phyloP scores from a whole-genome alignment of 2,888 invertebrate species.

The Lymantria dispar region DNA sequence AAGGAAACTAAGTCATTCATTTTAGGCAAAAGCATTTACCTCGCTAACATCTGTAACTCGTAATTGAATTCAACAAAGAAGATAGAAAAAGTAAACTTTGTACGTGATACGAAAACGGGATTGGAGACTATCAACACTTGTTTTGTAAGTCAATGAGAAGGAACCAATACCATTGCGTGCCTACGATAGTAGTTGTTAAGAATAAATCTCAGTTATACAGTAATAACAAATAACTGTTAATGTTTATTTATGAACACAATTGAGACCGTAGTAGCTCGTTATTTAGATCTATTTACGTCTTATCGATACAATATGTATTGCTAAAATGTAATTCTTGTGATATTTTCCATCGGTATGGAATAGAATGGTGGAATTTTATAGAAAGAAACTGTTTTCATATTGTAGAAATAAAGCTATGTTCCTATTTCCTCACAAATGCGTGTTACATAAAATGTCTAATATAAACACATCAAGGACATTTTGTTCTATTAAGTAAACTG shows the following conservation, averaged over 20 bases:
- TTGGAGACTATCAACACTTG: constrained; percentile 56
- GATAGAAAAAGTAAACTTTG: constrained; percentile 71
- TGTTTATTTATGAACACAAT: constrained; percentile 28
- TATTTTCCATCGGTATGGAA: background rate
- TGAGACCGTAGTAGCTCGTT: constrained; percentile 16
- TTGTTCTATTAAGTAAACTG: too few species aligned
- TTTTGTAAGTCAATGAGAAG: constrained; percentile 66
- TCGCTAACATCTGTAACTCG: constrained; percentile 54
- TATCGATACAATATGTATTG: constrained; percentile 11
- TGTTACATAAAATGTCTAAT: too few species aligned
- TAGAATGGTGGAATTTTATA: too few species aligned
- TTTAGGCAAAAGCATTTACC: constrained; percentile 47
- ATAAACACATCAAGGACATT: too few species aligned
- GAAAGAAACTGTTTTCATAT: too few species aligned
- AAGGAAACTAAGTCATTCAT: constrained; percentile 42
- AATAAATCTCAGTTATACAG: constrained; percentile 25
- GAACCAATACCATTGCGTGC: constrained; percentile 31
- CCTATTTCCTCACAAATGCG: too few species aligned
- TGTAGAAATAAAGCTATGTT: too few species aligned
- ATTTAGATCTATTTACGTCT: constrained; percentile 23
- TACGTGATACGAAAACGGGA: constrained; percentile 69
- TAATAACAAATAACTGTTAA: constrained; percentile 29
- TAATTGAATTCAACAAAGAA: constrained; percentile 73
- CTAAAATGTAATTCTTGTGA: constrained; percentile 5
- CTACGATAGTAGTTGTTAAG: constrained; percentile 24